Percentiles rank a stretch among this genome's conserved stretches.
These are phyloP conservation scores for Echinops telfairi DNA, from an alignment of 2,113 vertebrate species.

Conservation along the genomic window DNA sequence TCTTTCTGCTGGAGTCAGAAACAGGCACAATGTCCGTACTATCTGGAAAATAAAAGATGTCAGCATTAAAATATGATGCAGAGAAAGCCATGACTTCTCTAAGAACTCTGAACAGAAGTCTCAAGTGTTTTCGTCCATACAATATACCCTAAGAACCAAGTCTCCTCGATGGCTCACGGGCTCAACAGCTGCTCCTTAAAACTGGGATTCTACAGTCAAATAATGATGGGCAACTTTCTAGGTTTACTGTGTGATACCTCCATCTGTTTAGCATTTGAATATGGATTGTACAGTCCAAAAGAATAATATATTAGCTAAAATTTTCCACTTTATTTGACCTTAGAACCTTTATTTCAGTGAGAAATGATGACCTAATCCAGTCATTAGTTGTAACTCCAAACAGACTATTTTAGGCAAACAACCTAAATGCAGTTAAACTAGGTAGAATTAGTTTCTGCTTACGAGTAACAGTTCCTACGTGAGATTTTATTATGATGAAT, in stretches of 20 bases:
- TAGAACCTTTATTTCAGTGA: neutral
- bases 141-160: conserved; percentile 10
- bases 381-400: neutral
- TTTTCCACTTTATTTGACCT: conserved; percentile 45
- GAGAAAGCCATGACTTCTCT: conserved; percentile 40
- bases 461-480: neutral
- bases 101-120: conserved; percentile 39
- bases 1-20: conserved; percentile 94
- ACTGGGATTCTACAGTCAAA: conserved; percentile 9
- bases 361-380: conserved; percentile 19
- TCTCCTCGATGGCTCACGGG: neutral
- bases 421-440: conserved; percentile 32
- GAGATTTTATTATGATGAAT: conserved; percentile 28
- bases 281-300: neutral
- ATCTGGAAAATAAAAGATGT: conserved; percentile 89
- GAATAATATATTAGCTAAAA: neutral
- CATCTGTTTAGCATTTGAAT: conserved; percentile 36
- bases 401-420: conserved; percentile 29
- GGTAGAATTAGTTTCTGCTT: conserved; percentile 23
- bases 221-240: neutral
- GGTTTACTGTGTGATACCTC: neutral
- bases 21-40: conserved; percentile 96
- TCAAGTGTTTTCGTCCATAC: conserved; percentile 43
- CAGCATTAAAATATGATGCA: conserved; percentile 46
- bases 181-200: conserved; percentile 14